phyloP scores from a whole-genome alignment of 2,888 invertebrate genomes.

The Nemapogon koenigi region DNA sequence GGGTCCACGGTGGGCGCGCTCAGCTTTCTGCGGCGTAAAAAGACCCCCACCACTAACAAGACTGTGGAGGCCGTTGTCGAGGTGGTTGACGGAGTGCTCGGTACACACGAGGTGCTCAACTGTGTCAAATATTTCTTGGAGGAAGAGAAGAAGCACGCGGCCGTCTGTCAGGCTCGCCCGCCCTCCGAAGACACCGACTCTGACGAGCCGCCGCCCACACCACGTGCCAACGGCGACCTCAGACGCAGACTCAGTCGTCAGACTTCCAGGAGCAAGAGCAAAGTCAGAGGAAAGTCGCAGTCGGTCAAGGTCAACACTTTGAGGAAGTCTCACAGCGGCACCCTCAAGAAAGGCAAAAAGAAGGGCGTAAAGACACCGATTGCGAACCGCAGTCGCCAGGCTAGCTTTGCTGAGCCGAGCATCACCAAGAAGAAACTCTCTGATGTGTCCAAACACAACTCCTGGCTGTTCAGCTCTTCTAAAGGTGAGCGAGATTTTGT shows the following conservation, averaged over 20 bases:
- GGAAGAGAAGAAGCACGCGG: conserved; percentile 41
- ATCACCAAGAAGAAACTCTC: conserved; percentile 38
- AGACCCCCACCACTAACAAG: conserved; percentile 41
- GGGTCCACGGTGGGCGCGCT: conserved; percentile 50
- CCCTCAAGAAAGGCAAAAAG: conserved; percentile 51
- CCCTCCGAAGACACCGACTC: conserved; percentile 40
- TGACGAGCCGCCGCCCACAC: conserved; percentile 42
- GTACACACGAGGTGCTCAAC: conserved; percentile 35
- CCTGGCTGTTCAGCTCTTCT: conserved; percentile 44
- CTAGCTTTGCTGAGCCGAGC: conserved; percentile 46
- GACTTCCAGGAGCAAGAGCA: conserved; percentile 54
- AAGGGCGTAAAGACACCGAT: conserved; percentile 39
- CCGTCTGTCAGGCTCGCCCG: conserved; percentile 29
- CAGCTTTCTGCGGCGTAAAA: conserved; percentile 48
- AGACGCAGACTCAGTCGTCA: conserved; percentile 50
- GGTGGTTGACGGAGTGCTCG: conserved; percentile 30
- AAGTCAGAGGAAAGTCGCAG: conserved; percentile 52
- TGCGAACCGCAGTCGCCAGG: conserved; percentile 40
- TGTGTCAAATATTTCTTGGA: conserved; percentile 47
- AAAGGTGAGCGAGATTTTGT: too few species aligned
- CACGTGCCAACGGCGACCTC: conserved; percentile 31
- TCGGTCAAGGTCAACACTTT: conserved; percentile 49
- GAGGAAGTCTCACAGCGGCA: conserved; percentile 53
- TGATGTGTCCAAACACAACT: conserved; percentile 40
- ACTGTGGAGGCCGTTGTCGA: conserved; percentile 48